Percentiles rank a stretch among this genome's conserved stretches.
phyloP scores from a whole-genome alignment of 2,888 invertebrate genomes.

The Drosophila nigricruria region DNA sequence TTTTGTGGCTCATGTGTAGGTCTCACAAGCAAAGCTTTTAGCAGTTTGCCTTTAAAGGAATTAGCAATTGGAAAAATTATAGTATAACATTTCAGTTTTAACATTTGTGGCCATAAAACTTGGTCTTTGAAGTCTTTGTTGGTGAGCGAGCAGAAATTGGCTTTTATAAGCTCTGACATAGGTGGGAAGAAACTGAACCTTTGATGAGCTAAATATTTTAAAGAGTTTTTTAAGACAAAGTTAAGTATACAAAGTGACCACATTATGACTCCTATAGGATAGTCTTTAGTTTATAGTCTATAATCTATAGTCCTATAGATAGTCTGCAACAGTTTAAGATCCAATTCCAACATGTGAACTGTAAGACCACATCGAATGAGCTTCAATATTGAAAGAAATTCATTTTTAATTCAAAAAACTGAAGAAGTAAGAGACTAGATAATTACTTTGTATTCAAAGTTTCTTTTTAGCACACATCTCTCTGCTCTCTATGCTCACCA shows the following conservation, averaged over 20 bases:
- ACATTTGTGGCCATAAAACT: neutral
- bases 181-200: neutral
- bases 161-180: neutral
- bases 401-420: neutral
- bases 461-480: neutral
- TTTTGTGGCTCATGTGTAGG: conserved; percentile 1
- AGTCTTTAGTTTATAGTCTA: no score
- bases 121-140: neutral
- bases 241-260: neutral
- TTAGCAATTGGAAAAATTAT: conserved; percentile 1
- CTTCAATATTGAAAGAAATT: no score
- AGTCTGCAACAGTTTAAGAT: no score
- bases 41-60: conserved; percentile 2
- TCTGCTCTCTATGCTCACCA: neutral
- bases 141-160: neutral
- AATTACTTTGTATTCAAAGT: neutral
- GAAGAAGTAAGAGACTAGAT: neutral
- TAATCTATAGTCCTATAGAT: no score
- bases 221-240: neutral
- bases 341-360: no score
- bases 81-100: neutral
- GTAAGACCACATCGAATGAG: no score
- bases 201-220: neutral
- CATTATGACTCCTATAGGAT: no score
- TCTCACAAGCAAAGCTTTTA: conserved; percentile 17